phyloP scores from a whole-genome alignment of 2,797 vertebrate genomes.

The Falco berigora region DNA sequence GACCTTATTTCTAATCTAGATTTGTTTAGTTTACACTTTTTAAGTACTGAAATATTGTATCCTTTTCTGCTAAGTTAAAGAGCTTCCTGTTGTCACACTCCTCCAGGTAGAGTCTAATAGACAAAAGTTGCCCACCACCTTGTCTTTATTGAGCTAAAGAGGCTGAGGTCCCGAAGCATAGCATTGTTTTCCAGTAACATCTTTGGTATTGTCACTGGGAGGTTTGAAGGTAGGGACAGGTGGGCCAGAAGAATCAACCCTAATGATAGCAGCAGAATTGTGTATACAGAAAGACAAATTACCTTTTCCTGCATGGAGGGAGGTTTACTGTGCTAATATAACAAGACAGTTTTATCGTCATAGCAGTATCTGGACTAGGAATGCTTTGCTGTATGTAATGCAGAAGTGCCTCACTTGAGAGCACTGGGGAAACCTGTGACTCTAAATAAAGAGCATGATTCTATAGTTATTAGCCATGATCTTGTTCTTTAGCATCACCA shows the following conservation, averaged over 20 bases:
- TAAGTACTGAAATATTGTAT: background rate
- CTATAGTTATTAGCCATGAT: background rate
- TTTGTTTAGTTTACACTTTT: background rate
- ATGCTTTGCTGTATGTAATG: background rate
- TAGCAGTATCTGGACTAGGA: background rate
- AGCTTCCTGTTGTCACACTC: background rate
- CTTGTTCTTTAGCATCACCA: background rate
- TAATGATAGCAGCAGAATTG: rapidly evolving
- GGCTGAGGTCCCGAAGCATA: background rate
- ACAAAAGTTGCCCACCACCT: background rate
- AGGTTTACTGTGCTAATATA: background rate
- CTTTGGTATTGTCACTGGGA: background rate
- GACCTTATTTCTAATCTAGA: background rate
- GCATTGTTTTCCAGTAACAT: background rate
- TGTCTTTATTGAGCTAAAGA: background rate
- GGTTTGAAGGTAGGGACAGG: background rate
- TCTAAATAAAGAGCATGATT: background rate
- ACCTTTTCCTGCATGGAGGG: rapidly evolving
- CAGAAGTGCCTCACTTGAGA: background rate
- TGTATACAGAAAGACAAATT: background rate
- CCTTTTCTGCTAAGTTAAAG: background rate
- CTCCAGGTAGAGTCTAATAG: background rate
- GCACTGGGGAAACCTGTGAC: background rate
- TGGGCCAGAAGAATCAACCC: background rate
- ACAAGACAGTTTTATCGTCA: background rate